A percentile compares a stretch with the other conserved stretches of the same genome.
phyloP scores from a whole-genome alignment of 2,113 vertebrate genomes.

The Collichthys lucidus region DNA sequence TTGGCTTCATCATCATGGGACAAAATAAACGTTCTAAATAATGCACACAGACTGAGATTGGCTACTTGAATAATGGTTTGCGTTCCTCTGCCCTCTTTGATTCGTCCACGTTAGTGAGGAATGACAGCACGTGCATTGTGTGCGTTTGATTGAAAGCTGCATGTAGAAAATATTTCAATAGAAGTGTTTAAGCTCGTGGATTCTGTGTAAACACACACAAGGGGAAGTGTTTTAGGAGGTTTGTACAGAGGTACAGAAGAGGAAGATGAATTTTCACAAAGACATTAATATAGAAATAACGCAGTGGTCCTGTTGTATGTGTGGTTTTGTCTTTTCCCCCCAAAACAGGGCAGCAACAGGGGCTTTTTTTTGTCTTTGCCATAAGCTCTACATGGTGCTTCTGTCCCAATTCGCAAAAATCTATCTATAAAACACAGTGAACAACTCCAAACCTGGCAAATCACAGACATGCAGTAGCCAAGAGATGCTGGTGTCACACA shows the following conservation, averaged over 20 bases:
- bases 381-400: slow-evolving; percentile 34
- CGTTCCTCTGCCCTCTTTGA: slow-evolving; percentile 26
- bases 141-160: slow-evolving; percentile 49
- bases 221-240: slow-evolving; percentile 38
- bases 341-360: slow-evolving; percentile 51
- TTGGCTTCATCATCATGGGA: slow-evolving; percentile 71
- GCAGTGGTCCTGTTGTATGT: slow-evolving; percentile 42
- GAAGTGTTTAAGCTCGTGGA: slow-evolving; percentile 50
- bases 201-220: slow-evolving; percentile 41
- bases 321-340: slow-evolving; percentile 24
- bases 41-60: slow-evolving; percentile 24
- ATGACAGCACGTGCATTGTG: slow-evolving; percentile 46
- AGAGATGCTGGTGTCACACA: slow-evolving; percentile 73
- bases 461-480: slow-evolving; percentile 73
- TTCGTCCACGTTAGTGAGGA: slow-evolving; percentile 34
- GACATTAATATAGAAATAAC: slow-evolving; percentile 34
- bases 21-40: slow-evolving; percentile 45
- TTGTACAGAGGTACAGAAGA: slow-evolving; percentile 38
- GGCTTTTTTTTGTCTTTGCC: slow-evolving; percentile 20
- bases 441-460: slow-evolving; percentile 61
- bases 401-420: slow-evolving; percentile 43
- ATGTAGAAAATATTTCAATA: slow-evolving; percentile 64
- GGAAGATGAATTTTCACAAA: slow-evolving; percentile 50
- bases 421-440: slow-evolving; percentile 75
- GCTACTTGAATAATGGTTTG: slow-evolving; percentile 30